A percentile compares a stretch with the other conserved stretches of the same genome.
Conservation (phyloP, 2,888 invertebrate species). For the Orthonychiurus folsomi region DNA sequence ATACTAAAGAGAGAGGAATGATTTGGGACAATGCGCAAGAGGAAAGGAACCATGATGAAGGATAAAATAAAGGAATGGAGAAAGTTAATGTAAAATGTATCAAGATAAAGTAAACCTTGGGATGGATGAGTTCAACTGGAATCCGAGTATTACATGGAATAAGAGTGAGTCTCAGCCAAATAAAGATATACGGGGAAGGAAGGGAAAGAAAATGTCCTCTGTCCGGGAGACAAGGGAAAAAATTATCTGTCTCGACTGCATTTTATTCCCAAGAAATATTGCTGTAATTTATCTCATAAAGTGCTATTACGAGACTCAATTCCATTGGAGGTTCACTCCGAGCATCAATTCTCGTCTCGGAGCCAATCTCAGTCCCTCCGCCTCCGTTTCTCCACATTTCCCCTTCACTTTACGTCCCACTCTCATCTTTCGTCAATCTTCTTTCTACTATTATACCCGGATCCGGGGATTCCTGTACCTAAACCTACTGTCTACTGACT, state of each 20-base stretch:
- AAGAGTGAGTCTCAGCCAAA: too few relatives aligned
- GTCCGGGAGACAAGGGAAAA: slow-evolving; percentile 19
- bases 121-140: too few relatives aligned
- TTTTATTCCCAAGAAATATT: slow-evolving; percentile 34
- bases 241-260: slow-evolving; percentile 36
- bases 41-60: too few relatives aligned
- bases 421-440: too few relatives aligned
- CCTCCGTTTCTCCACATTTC: slow-evolving; percentile 11
- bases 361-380: slow-evolving; percentile 32
- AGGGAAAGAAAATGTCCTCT: too few relatives aligned
- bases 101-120: neutral
- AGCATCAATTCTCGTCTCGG: slow-evolving; percentile 36
- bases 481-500: too few relatives aligned
- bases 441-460: too few relatives aligned
- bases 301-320: slow-evolving; percentile 39
- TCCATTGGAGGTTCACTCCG: slow-evolving; percentile 30
- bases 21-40: too few relatives aligned
- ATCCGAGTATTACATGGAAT: too few relatives aligned
- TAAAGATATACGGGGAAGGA: too few relatives aligned
- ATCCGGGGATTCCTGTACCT: slow-evolving; percentile 11
- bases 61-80: slow-evolving; percentile 3
- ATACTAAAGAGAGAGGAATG: neutral
- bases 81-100: neutral
- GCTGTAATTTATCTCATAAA: slow-evolving; percentile 40
- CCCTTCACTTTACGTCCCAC: too few relatives aligned